Conservation (phyloP, 2,113 vertebrate genomes). For the Numida meleagris region DNA sequence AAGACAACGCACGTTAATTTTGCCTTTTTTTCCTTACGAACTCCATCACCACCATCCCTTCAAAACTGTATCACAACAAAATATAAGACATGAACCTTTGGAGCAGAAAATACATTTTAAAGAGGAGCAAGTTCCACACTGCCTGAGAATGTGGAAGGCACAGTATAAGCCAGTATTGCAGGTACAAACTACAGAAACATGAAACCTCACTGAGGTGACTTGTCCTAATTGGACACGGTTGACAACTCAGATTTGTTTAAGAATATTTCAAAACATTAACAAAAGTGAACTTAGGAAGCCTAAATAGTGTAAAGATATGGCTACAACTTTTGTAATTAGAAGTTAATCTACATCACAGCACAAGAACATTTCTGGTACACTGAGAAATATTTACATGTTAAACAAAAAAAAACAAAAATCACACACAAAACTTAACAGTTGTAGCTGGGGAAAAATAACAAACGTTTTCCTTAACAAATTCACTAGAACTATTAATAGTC, state of each 20-base stretch:
- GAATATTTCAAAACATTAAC: not conserved
- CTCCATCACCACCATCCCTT: not conserved
- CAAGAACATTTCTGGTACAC: not conserved
- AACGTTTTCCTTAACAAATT: not conserved
- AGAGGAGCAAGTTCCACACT: not conserved
- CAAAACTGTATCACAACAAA: not conserved
- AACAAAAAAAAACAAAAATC: not conserved
- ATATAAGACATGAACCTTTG: not conserved
- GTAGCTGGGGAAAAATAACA: not conserved
- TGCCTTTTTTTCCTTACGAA: not conserved
- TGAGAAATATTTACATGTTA: not conserved
- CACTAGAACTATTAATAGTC: not conserved
- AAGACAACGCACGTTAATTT: conserved; percentile 27
- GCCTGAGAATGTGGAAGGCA: not conserved
- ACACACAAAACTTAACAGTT: not conserved
- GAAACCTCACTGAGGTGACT: rapidly evolving
- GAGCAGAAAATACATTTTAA: not conserved
- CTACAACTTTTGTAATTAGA: not conserved
- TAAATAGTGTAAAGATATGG: not conserved
- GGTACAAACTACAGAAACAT: not conserved
- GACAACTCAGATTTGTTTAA: not conserved
- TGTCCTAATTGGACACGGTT: not conserved
- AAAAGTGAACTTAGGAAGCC: not conserved
- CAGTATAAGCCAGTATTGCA: not conserved
- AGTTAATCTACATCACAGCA: not conserved